Evolutionary conservation across 2,888 invertebrate species (phyloP).

Genomic region (Lycaena phlaeas): DNA sequence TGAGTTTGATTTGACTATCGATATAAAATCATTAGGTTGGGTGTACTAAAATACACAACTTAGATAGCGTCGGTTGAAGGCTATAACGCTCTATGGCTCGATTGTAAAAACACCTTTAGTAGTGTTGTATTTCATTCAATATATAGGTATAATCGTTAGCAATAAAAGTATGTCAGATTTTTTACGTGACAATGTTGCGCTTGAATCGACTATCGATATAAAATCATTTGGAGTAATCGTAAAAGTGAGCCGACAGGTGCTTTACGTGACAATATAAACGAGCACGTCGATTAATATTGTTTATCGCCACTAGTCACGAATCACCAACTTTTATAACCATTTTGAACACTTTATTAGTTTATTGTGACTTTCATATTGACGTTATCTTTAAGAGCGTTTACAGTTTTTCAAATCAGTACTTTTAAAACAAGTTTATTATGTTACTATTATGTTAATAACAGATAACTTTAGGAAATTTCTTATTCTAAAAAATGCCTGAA

Average conservation of each 20-base stretch:
- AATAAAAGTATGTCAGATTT: not conserved
- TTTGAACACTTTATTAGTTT: not conserved
- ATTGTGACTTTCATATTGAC: not conserved
- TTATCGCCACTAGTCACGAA: constrained; percentile 2
- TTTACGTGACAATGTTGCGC: constrained; percentile 1
- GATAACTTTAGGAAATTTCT: too few species aligned
- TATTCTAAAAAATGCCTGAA: too few species aligned
- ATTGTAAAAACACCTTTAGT: too few species aligned
- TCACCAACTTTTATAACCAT: not conserved
- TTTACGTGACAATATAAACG: not conserved
- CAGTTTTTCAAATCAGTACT: too few species aligned
- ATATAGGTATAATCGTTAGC: too few species aligned
- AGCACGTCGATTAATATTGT: constrained; percentile 3
- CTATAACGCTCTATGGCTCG: too few species aligned
- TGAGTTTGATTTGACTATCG: not conserved
- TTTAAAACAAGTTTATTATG: too few species aligned
- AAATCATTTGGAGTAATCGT: not conserved
- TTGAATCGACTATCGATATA: not conserved
- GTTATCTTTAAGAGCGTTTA: too few species aligned
- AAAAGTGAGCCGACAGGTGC: not conserved
- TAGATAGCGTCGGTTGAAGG: not conserved
- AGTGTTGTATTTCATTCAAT: too few species aligned
- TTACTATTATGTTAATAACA: too few species aligned
- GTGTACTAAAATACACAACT: not conserved
- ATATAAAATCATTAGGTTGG: not conserved